Evolutionary conservation across 1,140 invertebrate species (phyloP).

Genomic region (Lerema accius): DNA sequence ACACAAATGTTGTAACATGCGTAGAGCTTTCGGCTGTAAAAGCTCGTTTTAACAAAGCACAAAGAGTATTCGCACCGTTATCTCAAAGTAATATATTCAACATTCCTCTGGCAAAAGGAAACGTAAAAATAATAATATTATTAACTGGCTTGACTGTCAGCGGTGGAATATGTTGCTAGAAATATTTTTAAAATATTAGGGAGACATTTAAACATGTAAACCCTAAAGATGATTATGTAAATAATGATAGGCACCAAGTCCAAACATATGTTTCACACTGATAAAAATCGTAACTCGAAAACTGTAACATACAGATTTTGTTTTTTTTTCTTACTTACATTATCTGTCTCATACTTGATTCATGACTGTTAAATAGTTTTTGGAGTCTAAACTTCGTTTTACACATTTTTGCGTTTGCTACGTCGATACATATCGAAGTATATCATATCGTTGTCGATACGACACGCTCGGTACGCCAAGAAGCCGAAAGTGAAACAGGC

Average conservation of each 20-base stretch:
- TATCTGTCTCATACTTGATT: too few relatives aligned
- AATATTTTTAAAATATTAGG: too few relatives aligned
- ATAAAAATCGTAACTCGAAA: too few relatives aligned
- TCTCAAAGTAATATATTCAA: constrained; percentile 44
- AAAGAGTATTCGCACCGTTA: constrained; percentile 32
- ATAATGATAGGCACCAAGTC: too few relatives aligned
- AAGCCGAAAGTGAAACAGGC: constrained; percentile 55
- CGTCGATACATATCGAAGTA: not conserved
- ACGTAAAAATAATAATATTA: constrained; percentile 51
- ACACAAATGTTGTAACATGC: constrained; percentile 23
- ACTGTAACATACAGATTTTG: too few relatives aligned
- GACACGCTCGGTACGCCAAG: constrained; percentile 14
- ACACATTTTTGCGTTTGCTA: too few relatives aligned
- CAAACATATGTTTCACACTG: too few relatives aligned
- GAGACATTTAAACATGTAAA: too few relatives aligned
- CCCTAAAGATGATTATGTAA: too few relatives aligned
- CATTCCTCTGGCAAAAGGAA: constrained; percentile 32
- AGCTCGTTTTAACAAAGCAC: constrained; percentile 22
- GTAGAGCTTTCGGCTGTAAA: constrained; percentile 20
- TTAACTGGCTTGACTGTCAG: not conserved
- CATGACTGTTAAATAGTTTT: too few relatives aligned
- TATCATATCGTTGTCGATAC: not conserved
- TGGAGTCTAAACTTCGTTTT: too few relatives aligned
- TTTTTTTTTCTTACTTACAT: too few relatives aligned
- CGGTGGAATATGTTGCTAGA: not conserved